Conservation (phyloP, 30 jellyfish, hydroid and myxozoan species). For the Hydractinia echinata region DNA sequence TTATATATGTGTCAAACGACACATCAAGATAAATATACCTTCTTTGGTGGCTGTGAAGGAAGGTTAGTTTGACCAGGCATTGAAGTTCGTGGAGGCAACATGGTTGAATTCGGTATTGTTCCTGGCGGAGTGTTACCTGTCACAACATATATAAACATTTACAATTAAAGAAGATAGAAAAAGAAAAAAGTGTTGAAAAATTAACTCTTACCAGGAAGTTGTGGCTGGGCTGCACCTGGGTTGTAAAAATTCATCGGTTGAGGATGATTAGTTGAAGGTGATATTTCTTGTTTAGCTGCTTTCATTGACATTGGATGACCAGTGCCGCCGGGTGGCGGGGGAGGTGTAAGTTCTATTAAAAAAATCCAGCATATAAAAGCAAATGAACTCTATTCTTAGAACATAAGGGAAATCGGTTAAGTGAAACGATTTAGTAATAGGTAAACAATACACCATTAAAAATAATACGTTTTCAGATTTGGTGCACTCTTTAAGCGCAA, state of each 20-base stretch:
- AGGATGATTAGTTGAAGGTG: constrained; percentile 43
- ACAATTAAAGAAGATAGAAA: no score
- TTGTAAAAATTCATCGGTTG: constrained; percentile 47
- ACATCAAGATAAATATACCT: constrained; percentile 14
- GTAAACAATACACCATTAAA: neutral
- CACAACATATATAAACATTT: no score
- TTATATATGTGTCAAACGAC: neutral
- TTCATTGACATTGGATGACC: constrained; percentile 61
- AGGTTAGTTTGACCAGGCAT: constrained; percentile 11
- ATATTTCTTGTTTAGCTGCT: constrained; percentile 56
- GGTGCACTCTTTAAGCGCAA: no score
- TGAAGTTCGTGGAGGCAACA: constrained; percentile 23
- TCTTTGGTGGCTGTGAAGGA: constrained; percentile 23
- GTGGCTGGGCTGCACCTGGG: constrained; percentile 66
- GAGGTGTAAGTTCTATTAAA: constrained; percentile 53
- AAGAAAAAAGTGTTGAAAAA: neutral
- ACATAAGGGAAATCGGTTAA: neutral
- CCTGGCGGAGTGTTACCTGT: neutral
- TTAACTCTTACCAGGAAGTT: constrained; percentile 10
- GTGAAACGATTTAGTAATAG: neutral
- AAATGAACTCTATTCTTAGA: no score
- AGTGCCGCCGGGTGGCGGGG: constrained; percentile 33
- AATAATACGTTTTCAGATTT: no score
- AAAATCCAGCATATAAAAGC: neutral
- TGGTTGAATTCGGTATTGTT: neutral